Percentiles rank a stretch among this genome's conserved stretches.
Evolutionary conservation across 2,888 invertebrate genomes (phyloP).

Genomic region (Meteorus colon): DNA sequence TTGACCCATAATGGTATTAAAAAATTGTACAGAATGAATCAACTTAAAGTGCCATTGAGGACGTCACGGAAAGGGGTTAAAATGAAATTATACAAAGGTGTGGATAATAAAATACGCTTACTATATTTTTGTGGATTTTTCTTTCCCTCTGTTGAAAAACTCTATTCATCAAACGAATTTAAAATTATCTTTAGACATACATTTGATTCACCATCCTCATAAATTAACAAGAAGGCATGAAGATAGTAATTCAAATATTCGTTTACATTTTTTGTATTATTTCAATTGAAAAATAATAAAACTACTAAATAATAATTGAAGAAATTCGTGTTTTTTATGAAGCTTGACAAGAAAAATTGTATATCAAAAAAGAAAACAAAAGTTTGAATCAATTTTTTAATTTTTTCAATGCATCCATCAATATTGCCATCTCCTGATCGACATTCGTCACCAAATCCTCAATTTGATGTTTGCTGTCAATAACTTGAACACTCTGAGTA

Average conservation of each 20-base stretch:
- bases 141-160: no score
- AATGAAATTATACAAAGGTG: no score
- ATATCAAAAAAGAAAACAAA: background rate
- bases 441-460: slow-evolving; percentile 87
- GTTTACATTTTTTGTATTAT: background rate
- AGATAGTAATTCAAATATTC: background rate
- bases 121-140: no score
- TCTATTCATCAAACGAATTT: no score
- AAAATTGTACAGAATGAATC: no score
- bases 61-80: no score
- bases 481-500: slow-evolving; percentile 93
- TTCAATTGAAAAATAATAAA: background rate
- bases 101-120: no score
- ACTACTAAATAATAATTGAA: background rate
- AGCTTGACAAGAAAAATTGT: slow-evolving; percentile 34
- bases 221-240: background rate
- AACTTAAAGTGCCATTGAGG: no score
- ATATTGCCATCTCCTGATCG: slow-evolving; percentile 85
- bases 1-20: no score
- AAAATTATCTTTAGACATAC: background rate
- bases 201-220: background rate
- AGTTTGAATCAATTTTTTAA: slow-evolving; percentile 73
- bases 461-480: slow-evolving; percentile 94
- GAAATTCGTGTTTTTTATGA: slow-evolving; percentile 20
- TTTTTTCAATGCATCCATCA: slow-evolving; percentile 85